phyloP scores from a whole-genome alignment of 2,113 vertebrate genomes.

The Laticauda colubrina region DNA sequence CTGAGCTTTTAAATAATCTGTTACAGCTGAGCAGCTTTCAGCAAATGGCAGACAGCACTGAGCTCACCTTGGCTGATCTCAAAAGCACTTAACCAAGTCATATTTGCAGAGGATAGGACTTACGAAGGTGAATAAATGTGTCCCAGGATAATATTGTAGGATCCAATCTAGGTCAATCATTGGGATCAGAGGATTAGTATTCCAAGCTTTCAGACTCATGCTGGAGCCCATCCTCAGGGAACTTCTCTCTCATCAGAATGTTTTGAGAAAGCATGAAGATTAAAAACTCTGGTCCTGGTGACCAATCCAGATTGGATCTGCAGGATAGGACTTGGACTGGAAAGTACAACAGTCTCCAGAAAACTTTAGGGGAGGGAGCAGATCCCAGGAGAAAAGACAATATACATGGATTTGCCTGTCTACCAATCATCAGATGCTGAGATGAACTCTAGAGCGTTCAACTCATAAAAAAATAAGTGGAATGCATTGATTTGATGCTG shows the following conservation, averaged over 20 bases:
- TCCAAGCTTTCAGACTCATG: no score
- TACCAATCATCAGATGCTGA: background rate
- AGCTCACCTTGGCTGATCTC: background rate
- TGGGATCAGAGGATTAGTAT: no score
- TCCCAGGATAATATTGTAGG: no score
- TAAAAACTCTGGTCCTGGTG: no score
- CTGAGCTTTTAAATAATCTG: background rate
- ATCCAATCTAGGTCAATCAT: no score
- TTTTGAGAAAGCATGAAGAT: no score
- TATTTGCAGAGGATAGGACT: background rate
- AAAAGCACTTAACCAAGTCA: background rate
- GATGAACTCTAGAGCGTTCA: background rate
- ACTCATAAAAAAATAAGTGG: background rate
- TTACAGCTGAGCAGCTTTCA: background rate
- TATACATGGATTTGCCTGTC: background rate
- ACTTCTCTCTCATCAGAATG: no score
- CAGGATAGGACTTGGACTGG: background rate
- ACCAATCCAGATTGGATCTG: no score
- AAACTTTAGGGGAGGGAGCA: background rate
- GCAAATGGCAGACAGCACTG: background rate
- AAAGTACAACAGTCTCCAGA: background rate
- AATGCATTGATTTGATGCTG: background rate
- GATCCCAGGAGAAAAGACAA: background rate
- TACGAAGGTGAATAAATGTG: no score
- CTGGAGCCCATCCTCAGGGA: no score